These are phyloP conservation scores for Rhizoglyphus robini DNA, from an alignment of 1,140 invertebrate species.

Conservation along the genomic window DNA sequence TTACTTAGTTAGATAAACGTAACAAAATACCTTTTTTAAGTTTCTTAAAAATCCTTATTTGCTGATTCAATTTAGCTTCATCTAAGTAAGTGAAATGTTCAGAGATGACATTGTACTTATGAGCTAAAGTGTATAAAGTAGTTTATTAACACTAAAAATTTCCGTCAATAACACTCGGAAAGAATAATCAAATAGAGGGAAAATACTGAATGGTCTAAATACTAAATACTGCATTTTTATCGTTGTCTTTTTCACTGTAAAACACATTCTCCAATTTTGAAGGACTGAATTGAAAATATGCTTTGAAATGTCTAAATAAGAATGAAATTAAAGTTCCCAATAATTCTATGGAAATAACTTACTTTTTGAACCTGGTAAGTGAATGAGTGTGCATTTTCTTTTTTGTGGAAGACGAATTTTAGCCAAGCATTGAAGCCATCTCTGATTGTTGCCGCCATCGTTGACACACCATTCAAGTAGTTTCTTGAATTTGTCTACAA, in stretches of 20 bases:
- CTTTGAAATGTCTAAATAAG: too few species aligned
- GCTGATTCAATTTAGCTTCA: conserved; percentile 78
- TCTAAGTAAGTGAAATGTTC: conserved; percentile 47
- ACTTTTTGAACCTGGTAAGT: neutral
- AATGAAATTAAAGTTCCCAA: neutral
- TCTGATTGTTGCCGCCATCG: neutral
- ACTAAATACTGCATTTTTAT: conserved; percentile 4
- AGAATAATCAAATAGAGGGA: conserved; percentile 87
- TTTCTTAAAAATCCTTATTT: conserved; percentile 74
- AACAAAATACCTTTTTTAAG: conserved; percentile 20
- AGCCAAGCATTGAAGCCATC: conserved; percentile 11
- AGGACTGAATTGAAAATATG: too few species aligned
- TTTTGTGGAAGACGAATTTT: conserved; percentile 16
- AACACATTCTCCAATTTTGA: too few species aligned
- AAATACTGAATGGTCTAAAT: conserved; percentile 46
- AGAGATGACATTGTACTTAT: neutral
- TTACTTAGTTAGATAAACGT: too few species aligned
- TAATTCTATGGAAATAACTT: neutral
- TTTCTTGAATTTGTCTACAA: conserved; percentile 13
- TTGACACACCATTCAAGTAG: conserved; percentile 17
- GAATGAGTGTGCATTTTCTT: conserved; percentile 1
- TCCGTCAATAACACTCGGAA: conserved; percentile 65
- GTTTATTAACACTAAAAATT: conserved; percentile 70
- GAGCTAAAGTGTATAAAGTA: conserved; percentile 44
- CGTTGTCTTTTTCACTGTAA: too few species aligned